These are phyloP conservation scores for Otus sunia DNA, from an alignment of 2,113 vertebrate species.

Conservation along the genomic window DNA sequence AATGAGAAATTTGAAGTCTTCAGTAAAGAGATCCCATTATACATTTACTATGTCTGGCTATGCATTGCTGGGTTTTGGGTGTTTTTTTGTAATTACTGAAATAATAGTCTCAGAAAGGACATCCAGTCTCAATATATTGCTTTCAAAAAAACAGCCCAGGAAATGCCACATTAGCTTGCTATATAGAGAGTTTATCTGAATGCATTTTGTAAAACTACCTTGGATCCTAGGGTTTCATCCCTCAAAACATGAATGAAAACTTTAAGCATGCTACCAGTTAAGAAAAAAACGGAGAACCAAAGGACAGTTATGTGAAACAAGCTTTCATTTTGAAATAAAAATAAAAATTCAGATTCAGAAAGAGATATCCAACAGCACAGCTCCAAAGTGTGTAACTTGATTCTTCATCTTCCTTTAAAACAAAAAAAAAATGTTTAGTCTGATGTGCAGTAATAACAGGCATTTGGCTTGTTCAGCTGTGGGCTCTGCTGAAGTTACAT, in stretches of 20 bases:
- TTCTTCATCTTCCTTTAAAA: conserved; percentile 18
- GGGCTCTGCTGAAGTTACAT: conserved; percentile 33
- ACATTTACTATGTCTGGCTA: background rate
- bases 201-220: background rate
- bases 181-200: background rate
- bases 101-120: background rate
- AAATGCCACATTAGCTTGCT: background rate
- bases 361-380: conserved; percentile 27
- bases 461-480: conserved; percentile 56
- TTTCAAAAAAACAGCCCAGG: background rate
- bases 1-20: background rate
- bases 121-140: background rate
- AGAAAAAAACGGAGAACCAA: background rate
- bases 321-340: background rate
- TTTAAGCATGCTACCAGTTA: background rate
- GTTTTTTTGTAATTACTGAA: background rate
- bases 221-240: background rate
- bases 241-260: background rate
- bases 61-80: background rate
- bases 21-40: background rate
- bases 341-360: background rate
- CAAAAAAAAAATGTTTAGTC: conserved; percentile 55
- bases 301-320: background rate
- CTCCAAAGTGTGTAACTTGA: conserved; percentile 55
- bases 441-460: conserved; percentile 65